Evolutionary conservation across 1,140 invertebrate species (phyloP), one percentile per base, ranked within the genome.

Genomic region (Babylonia areolata): DNA sequence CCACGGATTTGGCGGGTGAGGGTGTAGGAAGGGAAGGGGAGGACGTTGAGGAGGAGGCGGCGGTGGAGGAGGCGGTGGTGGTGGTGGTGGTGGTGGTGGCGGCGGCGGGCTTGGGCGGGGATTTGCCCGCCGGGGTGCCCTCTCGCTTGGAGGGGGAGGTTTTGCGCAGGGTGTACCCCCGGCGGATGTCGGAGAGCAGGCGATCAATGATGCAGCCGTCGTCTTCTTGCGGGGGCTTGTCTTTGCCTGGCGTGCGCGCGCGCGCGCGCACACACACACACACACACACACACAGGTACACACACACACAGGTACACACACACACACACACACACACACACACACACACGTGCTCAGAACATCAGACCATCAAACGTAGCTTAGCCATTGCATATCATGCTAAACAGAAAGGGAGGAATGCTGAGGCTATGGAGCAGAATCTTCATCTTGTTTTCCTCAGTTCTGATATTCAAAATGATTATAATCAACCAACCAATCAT

Each of bases 121-220:
- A 5, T 2, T 31, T 73, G 51, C 58, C 85, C 33, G 2, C 46
- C 0, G 40, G 9, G 20, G 39, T 85, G n/a, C 85, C 75, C n/a
- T 31, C 80, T 80, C 80, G 37, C 17, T 81, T 86, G 0, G 58
- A 58, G 54, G 87, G 69, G 42, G 87, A 75, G 28, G 92, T 89
- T 83, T 93, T 93, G 39, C 92, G 84, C 20, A 93, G 87, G 28
- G 88, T 91, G 87, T 91, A 92, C 46, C 93, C 93, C 81, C 92
- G 92, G 17, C 85, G 86, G 37, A 93, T 93, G 80, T 93, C 92
- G 15, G 46, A 46, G 0, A 93, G 86, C 20, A 93, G 87, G 78
- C 89, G 89, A 84, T 93, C 93, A 42, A 93, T 91, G 33, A 93
- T 93, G 84, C 91, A 92, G 0, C 90, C 91, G 81, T 93, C 93